Percentiles rank a stretch among this genome's conserved stretches.
Conservation (phyloP, 1,140 invertebrate genomes). For the Conus ventricosus region DNA sequence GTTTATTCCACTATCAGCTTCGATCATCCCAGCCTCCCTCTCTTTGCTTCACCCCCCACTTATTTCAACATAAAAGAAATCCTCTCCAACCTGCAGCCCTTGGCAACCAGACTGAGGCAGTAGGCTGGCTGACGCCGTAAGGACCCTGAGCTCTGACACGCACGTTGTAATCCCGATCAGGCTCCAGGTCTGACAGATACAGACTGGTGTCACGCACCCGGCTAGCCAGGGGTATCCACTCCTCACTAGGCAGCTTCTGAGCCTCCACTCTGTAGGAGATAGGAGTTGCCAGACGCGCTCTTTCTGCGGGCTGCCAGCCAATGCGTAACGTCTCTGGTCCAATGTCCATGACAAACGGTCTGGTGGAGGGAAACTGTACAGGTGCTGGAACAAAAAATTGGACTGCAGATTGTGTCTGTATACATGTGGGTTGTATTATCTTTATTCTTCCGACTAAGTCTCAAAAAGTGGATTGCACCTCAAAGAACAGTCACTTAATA, state of each 20-base stretch:
- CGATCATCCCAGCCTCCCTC: too few species aligned
- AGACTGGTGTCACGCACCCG: constrained; percentile 59
- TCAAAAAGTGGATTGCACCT: too few species aligned
- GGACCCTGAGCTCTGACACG: constrained; percentile 68
- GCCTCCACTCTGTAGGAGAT: constrained; percentile 67
- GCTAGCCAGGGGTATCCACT: constrained; percentile 65
- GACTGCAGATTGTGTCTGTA: too few species aligned
- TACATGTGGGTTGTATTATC: too few species aligned
- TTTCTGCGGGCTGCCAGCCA: constrained; percentile 64
- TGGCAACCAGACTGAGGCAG: constrained; percentile 65
- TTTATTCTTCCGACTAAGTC: too few species aligned
- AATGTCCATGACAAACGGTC: constrained; percentile 65
- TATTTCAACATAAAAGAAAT: background rate
- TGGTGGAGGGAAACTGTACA: constrained; percentile 60
- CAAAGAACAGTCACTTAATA: too few species aligned
- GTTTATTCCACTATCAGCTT: too few species aligned
- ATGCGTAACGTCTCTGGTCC: constrained; percentile 65
- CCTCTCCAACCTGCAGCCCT: constrained; percentile 61
- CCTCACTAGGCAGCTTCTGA: constrained; percentile 62
- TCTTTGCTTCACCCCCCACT: background rate
- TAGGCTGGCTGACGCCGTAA: constrained; percentile 67
- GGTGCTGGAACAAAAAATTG: constrained; percentile 43
- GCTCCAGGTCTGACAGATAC: constrained; percentile 61
- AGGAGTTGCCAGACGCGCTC: constrained; percentile 40
- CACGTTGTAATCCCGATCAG: constrained; percentile 66